phyloP scores from a whole-genome alignment of 2,888 invertebrate species.

The Nasonovia ribisnigri region DNA sequence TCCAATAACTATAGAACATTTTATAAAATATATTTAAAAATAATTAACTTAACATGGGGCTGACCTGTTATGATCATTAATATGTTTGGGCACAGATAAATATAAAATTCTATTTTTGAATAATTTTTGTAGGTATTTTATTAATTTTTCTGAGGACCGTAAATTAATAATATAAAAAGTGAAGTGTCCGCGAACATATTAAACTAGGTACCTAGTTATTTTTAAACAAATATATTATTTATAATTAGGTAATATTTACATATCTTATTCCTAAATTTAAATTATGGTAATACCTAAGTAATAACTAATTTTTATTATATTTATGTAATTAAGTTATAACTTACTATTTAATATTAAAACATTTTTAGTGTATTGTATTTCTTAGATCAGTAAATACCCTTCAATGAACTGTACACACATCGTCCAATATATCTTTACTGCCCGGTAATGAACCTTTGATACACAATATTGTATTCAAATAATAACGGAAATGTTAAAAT shows the following conservation, averaged over 20 bases:
- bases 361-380: background rate
- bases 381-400: background rate
- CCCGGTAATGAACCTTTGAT: background rate
- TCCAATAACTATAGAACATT: background rate
- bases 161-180: too few relatives aligned
- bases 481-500: background rate
- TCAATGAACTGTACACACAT: background rate
- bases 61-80: too few relatives aligned
- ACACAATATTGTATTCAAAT: background rate
- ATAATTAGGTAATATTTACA: background rate
- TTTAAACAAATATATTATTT: background rate
- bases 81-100: too few relatives aligned
- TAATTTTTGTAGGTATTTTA: too few relatives aligned
- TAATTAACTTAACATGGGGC: too few relatives aligned
- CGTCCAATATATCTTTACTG: background rate
- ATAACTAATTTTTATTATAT: background rate
- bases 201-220: too few relatives aligned
- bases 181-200: too few relatives aligned
- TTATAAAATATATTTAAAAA: background rate
- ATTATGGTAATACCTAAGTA: background rate
- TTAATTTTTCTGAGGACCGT: too few relatives aligned
- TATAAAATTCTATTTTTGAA: too few relatives aligned
- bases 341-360: background rate
- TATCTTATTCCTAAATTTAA: background rate
- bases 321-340: background rate